Evolutionary conservation across 2,888 invertebrate genomes (phyloP), one percentile per base, ranked within the genome.

Genomic region (Nemotelus nigrinus): DNA sequence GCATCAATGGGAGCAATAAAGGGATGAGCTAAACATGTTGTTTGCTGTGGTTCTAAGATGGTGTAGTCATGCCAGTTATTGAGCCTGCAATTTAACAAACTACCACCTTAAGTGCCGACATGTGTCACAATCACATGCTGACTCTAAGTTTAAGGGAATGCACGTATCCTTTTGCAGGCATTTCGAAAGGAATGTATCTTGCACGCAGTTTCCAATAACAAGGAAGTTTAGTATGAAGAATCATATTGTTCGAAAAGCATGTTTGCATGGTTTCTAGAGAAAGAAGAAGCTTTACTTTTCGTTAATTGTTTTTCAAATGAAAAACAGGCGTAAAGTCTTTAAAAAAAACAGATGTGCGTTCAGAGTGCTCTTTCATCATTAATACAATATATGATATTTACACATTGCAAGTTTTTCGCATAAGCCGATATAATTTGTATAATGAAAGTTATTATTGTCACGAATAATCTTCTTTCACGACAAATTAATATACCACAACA

Each of bases 91-190:
- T 78, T 78, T 78, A 76, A 68, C 78, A 78, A 78, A 76, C 78
- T 71, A 71, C 71, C 78, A 70, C 76, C 44, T 78, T 78, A 78
- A 72, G 76, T 76, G 58, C 63, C 78, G 67, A 78, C 77, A 77
- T 76, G 78, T 78, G 78, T 77, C 76, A 76, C 70, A 75, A 75
- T 78, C 78, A 78, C 75, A 75, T 78, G 75, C 53, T 58, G 68
- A 3, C 47, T 58, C 2, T n/a, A 48, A 43, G 25, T 4, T 39
- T 41, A 67, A 50, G 48, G 2, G 45, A 65, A 65, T 8, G n/a
- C 45, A 47, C 50, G 67, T 67, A 64, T 57, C 57, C 53, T 57
- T 57, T 57, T 8, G 57, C 25, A 57, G 57, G 25, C 10, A 3
- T n/a, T 25, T n/a, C 8, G 10, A n/a, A 57, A 57, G 57, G 10